Base-by-base conservation (phyloP, 2,888 invertebrate species). In the Nycteola revayana region DNA sequence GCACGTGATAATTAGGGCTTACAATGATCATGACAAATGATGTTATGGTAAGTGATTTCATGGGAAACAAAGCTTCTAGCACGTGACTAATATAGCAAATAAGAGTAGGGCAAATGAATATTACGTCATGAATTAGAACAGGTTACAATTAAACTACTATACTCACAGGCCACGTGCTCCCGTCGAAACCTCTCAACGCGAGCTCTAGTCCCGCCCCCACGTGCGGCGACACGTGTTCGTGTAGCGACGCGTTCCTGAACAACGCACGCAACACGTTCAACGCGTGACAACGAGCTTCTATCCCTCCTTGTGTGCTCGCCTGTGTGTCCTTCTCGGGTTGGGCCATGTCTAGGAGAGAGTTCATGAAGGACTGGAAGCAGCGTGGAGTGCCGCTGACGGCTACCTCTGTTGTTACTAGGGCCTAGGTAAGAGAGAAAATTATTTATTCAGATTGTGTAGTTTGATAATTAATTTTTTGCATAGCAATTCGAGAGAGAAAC, bases 241-340 rank as follows among this genome's bases (percentile, higher is more conserved):
- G 93, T 23, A 98, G 87, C 48, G 93, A 90, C 1, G 95, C 91
- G 75, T 95, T 94, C 20, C 95, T 91, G 68, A 93, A 95, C 23
- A 98, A 75, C 0, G 95, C 93, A 49, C 97, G 90, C 49, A 98
- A 81, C 32, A 97, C 94, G 76, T 98, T 98, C 56, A 96, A 76
- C n/a, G 95, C 92, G 78, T 98, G 98, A 18, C 94, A 91, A 39
- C 93, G 90, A 36, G 91, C 91, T 10, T 38, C 23, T 6, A 18
- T 3, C 18, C 18, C 18, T n/a, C n/a, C n/a, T n/a, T 5, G 14
- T 14, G 14, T 5, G 14, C 14, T 2, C 5, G 14, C 5, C 14
- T 5, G 3, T 7, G 21, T n/a, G 0, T 0, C 1, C 1, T 0
- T 0, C 0, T 9, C 24, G 9, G 0, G 0, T 89, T 80, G 49